phyloP scores from a whole-genome alignment of 2,797 vertebrate species.

The Psittacula derbiana region DNA sequence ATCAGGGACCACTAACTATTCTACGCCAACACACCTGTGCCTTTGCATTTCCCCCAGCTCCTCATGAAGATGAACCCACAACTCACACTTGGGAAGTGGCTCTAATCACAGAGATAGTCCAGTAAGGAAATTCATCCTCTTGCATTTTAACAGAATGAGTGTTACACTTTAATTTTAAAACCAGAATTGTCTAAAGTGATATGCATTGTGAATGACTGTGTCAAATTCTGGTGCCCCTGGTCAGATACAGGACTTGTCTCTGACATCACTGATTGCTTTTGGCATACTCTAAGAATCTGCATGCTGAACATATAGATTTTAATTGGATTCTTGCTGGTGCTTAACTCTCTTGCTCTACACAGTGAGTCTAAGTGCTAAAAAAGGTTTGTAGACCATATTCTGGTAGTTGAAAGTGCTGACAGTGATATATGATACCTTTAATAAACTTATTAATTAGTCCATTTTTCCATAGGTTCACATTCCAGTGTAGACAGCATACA shows the following conservation, averaged over 20 bases:
- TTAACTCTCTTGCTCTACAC: not conserved
- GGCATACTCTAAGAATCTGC: not conserved
- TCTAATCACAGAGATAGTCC: not conserved
- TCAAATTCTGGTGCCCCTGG: not conserved
- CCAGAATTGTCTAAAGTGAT: not conserved
- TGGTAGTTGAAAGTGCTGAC: not conserved
- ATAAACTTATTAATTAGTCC: not conserved
- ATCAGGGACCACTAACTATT: not conserved
- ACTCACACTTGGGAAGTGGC: not conserved
- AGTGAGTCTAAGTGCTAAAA: not conserved
- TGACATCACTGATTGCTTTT: not conserved
- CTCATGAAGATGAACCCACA: accelerated
- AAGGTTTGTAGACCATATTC: not conserved
- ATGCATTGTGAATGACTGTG: not conserved
- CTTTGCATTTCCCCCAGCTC: not conserved
- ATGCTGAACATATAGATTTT: not conserved
- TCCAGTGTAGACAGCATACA: not conserved
- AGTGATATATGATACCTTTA: not conserved
- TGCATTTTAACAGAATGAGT: not conserved
- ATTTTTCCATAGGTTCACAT: not conserved
- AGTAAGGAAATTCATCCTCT: not conserved
- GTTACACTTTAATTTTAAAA: not conserved
- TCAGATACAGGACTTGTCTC: not conserved
- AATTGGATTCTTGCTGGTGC: not conserved
- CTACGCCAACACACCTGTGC: accelerated